Conservation (phyloP, 1,140 invertebrate species). For the Drosophila varians region DNA sequence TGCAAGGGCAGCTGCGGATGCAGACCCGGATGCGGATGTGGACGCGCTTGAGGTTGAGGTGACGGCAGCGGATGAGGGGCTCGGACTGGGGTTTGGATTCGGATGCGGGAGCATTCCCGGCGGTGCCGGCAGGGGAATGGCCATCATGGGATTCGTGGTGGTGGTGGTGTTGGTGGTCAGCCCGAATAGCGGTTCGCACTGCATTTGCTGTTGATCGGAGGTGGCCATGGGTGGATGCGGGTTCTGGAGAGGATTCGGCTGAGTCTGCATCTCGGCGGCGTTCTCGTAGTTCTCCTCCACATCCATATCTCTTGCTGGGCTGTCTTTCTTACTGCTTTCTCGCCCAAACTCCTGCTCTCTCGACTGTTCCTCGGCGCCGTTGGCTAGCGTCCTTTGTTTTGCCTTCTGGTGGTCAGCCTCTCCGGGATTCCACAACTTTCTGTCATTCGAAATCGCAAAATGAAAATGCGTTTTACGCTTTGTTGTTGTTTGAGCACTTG, state of each 20-base stretch:
- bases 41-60: slow-evolving; percentile 26
- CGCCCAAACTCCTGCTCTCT: too few relatives aligned
- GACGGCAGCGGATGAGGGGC: slow-evolving; percentile 28
- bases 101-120: slow-evolving; percentile 38
- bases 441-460: slow-evolving; percentile 41
- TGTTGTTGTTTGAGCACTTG: slow-evolving; percentile 47
- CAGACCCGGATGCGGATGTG: slow-evolving; percentile 32
- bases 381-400: slow-evolving; percentile 20
- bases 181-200: slow-evolving; percentile 68
- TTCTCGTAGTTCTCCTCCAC: slow-evolving; percentile 71
- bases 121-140: slow-evolving; percentile 70
- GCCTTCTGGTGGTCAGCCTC: slow-evolving; percentile 1
- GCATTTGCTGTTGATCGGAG: slow-evolving; percentile 56
- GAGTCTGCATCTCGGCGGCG: slow-evolving; percentile 43
- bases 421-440: too few relatives aligned
- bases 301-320: slow-evolving; percentile 45
- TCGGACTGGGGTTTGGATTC: not conserved
- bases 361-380: not conserved
- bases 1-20: slow-evolving; percentile 19
- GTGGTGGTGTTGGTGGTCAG: slow-evolving; percentile 62
- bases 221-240: slow-evolving; percentile 32
- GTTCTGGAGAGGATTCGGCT: slow-evolving; percentile 5
- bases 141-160: slow-evolving; percentile 75
- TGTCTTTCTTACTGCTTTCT: not conserved
- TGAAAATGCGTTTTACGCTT: slow-evolving; percentile 57